Percentiles rank a stretch among this genome's conserved stretches.
Evolutionary conservation across 2,888 invertebrate species (phyloP).

Genomic region (Crossocerus cetratus): DNA sequence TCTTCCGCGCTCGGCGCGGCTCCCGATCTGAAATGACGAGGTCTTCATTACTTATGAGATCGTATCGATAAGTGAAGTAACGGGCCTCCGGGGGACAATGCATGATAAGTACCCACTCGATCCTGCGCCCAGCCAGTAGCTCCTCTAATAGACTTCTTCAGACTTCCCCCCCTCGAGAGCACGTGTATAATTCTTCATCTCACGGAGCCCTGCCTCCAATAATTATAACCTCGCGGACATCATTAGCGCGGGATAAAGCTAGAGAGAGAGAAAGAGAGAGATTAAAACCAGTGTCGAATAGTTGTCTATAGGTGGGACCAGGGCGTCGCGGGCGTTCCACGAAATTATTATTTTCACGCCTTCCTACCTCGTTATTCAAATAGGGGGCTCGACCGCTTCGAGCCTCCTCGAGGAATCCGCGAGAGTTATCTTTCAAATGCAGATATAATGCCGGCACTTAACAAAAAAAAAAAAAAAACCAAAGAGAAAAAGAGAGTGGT

Average conservation of each 20-base stretch:
- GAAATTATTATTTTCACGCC: slow-evolving; percentile 61
- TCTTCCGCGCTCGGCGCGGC: no score
- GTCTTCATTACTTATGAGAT: no score
- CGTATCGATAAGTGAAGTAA: not conserved
- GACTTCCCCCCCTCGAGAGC: slow-evolving; percentile 45
- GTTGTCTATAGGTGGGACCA: no score
- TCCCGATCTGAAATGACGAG: no score
- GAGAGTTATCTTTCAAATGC: no score
- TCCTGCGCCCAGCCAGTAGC: slow-evolving; percentile 13
- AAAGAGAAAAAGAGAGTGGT: no score
- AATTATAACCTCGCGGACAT: slow-evolving; percentile 65
- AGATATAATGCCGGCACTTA: no score
- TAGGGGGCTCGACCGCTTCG: slow-evolving; percentile 25
- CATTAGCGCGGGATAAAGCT: slow-evolving; percentile 68
- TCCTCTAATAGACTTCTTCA: slow-evolving; percentile 42
- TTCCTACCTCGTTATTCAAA: slow-evolving; percentile 40
- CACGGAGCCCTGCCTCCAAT: slow-evolving; percentile 57
- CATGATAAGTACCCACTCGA: no score
- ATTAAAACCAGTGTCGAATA: not conserved
- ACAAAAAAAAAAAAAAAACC: no score
- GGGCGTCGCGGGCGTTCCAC: slow-evolving; percentile 20
- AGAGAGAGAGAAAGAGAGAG: slow-evolving; percentile 36
- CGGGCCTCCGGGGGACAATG: slow-evolving; percentile 14
- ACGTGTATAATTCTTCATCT: slow-evolving; percentile 63
- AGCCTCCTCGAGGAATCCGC: not conserved